Base-by-base conservation (phyloP, 35 echinoderm and acorn worm genomes). In the Patiria miniata region DNA sequence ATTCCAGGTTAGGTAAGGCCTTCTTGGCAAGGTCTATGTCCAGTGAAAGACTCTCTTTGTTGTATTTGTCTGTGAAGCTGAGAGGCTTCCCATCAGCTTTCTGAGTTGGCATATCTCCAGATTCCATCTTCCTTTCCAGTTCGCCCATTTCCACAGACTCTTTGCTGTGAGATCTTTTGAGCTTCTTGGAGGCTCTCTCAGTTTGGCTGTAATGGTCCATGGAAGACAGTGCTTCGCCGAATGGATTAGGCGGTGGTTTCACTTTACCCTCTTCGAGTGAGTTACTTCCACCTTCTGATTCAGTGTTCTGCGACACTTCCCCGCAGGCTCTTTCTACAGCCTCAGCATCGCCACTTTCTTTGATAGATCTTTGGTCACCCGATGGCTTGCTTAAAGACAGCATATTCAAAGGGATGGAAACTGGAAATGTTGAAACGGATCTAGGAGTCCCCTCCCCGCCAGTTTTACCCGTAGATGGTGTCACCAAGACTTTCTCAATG, bases 341-440 rank as follows among this genome's bases (percentile, higher is more conserved):
- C 42, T 47, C 42, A 12, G 4, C 42, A 6, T 47, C 4, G 4
- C 42, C 42, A 12, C n/a, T n/a, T n/a, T n/a, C n/a, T n/a, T n/a
- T n/a, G n/a, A n/a, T n/a, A n/a, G n/a, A n/a, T n/a, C n/a, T n/a
- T n/a, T n/a, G n/a, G n/a, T 47, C 65, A 26, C 29, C 65, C 2
- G 15, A 73, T 2, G 65, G 26, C 34, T 73, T 73, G 26, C 34
- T 23, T 9, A 23, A 26, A 30, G 65, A 73, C 7, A 73, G 65
- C 65, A 73, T 73, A 73, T 9, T 73, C 7, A 73, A 34, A 32
- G 65, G 65, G 65, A 73, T 73, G 34, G 65, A 73, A 73, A 73
- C 65, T 73, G 65, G 65, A 34, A 73, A 73, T 28, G 65, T 32
- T 10, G 65, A 30, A 2, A 10, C 34, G 65, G 65, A 73, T 26